phyloP scores from a whole-genome alignment of 2,797 vertebrate genomes.

The Lepilemur septentrionalis region DNA sequence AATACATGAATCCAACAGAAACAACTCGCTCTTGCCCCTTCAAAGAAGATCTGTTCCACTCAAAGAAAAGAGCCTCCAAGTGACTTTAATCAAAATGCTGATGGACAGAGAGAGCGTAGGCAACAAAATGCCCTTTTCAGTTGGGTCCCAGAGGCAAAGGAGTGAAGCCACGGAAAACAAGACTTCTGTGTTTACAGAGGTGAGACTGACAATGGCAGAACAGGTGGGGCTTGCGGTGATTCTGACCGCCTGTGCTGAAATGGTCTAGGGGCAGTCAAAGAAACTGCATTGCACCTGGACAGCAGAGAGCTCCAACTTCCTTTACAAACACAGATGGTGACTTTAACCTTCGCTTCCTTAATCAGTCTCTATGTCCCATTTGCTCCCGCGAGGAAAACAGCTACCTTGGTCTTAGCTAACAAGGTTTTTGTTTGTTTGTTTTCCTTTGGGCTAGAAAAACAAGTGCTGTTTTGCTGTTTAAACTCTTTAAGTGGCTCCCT shows the following conservation, averaged over 20 bases:
- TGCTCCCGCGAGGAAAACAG: neutral
- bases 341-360: neutral
- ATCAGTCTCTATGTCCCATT: neutral
- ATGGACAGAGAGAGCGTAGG: slow-evolving; percentile 34
- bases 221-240: neutral
- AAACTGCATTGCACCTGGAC: neutral
- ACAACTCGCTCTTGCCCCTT: slow-evolving; percentile 7
- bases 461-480: neutral
- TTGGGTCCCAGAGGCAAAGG: slow-evolving; percentile 29
- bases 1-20: slow-evolving; percentile 50
- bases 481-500: neutral
- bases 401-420: neutral
- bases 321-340: neutral
- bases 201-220: neutral
- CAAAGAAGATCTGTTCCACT: slow-evolving; percentile 53
- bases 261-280: neutral
- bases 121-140: slow-evolving; percentile 45
- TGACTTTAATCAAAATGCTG: slow-evolving; percentile 70
- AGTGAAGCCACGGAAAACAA: slow-evolving; percentile 42
- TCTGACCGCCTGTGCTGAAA: neutral
- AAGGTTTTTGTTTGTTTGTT: neutral
- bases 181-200: neutral
- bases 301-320: neutral
- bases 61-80: slow-evolving; percentile 12
- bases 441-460: neutral